These are phyloP conservation scores for Cordilura impudica DNA, from an alignment of 2,888 invertebrate species.

Conservation along the genomic window DNA sequence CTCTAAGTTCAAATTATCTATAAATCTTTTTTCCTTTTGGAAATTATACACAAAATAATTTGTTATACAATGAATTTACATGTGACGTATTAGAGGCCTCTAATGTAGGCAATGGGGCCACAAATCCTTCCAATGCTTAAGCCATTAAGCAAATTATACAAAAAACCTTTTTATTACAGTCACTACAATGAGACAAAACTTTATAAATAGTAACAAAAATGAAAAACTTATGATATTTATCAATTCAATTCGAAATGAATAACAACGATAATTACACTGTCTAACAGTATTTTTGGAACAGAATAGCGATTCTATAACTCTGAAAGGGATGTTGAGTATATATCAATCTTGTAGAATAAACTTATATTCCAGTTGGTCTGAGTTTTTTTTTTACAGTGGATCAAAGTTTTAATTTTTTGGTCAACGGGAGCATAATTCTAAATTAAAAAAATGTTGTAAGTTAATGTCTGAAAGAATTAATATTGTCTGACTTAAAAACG, in stretches of 20 bases:
- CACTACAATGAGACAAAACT: neutral
- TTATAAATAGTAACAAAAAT: neutral
- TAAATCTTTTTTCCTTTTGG: constrained; percentile 33
- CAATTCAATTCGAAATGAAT: constrained; percentile 56
- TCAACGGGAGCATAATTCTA: too few relatives aligned
- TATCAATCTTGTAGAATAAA: too few relatives aligned
- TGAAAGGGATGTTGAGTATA: too few relatives aligned
- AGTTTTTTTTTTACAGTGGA: too few relatives aligned
- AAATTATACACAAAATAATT: constrained; percentile 39
- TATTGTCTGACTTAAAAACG: too few relatives aligned
- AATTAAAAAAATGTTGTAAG: too few relatives aligned
- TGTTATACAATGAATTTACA: constrained; percentile 8
- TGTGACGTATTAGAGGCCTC: constrained; percentile 25
- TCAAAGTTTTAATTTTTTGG: too few relatives aligned
- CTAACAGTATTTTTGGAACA: too few relatives aligned
- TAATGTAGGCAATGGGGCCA: neutral
- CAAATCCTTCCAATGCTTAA: neutral
- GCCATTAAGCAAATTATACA: neutral
- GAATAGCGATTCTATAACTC: too few relatives aligned
- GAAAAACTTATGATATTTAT: constrained; percentile 43
- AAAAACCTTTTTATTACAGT: neutral
- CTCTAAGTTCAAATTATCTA: constrained; percentile 37
- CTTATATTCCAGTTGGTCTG: too few relatives aligned
- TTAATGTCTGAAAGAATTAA: too few relatives aligned
- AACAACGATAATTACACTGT: constrained; percentile 44